Conservation (phyloP, 2,797 vertebrate species). For the Lepidocolaptes lacrymiger region DNA sequence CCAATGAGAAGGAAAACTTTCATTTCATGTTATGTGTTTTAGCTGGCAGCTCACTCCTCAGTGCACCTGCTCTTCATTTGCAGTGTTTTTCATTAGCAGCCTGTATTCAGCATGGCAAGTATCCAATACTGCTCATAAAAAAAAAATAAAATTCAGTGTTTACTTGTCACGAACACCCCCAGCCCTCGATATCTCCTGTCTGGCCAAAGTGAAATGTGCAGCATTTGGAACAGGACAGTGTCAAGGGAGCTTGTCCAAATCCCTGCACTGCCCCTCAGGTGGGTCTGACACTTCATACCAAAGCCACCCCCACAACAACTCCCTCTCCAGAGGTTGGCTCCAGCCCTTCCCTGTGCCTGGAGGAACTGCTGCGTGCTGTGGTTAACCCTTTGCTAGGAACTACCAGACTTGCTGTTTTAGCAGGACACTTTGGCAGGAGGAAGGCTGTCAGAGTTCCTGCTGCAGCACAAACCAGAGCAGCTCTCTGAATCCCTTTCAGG, state of each 20-base stretch:
- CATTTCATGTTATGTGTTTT: background rate
- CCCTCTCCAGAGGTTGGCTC: background rate
- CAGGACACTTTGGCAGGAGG: background rate
- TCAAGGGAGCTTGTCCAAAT: background rate
- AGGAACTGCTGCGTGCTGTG: background rate
- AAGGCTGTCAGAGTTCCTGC: background rate
- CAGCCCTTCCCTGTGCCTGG: too few relatives aligned
- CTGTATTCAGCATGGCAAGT: background rate
- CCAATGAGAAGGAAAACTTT: background rate
- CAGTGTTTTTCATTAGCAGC: background rate
- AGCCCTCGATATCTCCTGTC: background rate
- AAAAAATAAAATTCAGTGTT: too few relatives aligned
- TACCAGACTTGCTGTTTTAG: background rate
- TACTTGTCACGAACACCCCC: background rate
- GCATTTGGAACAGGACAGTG: background rate
- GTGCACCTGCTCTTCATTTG: background rate
- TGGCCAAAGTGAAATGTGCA: background rate
- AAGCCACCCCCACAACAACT: background rate
- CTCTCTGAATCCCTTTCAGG: background rate
- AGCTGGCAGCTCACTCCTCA: background rate
- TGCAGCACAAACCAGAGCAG: background rate
- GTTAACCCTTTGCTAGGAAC: background rate
- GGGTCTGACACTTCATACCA: background rate
- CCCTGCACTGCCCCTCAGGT: background rate
- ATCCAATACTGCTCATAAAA: background rate